Base-by-base conservation (phyloP, 2,888 invertebrate species). In the Yponomeuta plumbellus region DNA sequence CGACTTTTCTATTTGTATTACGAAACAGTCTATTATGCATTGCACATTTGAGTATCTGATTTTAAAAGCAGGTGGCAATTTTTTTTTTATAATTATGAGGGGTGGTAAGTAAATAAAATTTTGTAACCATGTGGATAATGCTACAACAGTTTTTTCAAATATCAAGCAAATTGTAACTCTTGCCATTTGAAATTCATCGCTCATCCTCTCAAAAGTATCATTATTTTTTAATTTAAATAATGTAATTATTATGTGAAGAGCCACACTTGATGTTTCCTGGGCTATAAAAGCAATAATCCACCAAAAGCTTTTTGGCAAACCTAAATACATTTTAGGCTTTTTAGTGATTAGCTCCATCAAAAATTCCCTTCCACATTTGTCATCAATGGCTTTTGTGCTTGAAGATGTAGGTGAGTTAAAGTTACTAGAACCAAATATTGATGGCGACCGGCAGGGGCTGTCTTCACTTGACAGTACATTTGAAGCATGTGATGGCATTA, bases 1-100 rank as follows among this genome's bases (percentile, higher is more conserved):
- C 20, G 59, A 21, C 20, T 59, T 26, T 59, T 21, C 59, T 20
- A 59, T 59, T 22, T 59, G 59, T 59, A 59, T 59, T 59, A 8
- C 59, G 20, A 59, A 59, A 22, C 59, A 59, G 22, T 59, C 59
- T 21, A 59, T 59, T 21, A 59, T 59, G 11, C 20, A 21, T 21
- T 59, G 59, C 13, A 59, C 59, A 59, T 59, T 59, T 59, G 8
- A 59, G 59, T 59, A 59, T 21, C 59, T 59, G 59, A 59, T 59
- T 59, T 59, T 59, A 8, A 59, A 59, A 21, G 20, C 22, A 11
- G 20, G 22, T 20, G 59, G 59, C 59, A 59, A 59, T 59, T 59
- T 59, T 59, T 26, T 26, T 26, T 26, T 26, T 4, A 26, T 26
- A 26, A 5, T 26, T 26, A 26, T 26, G 26, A 26, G 26, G 2